Base-by-base conservation (phyloP, 2,797 vertebrate genomes). In the Alca torda region DNA sequence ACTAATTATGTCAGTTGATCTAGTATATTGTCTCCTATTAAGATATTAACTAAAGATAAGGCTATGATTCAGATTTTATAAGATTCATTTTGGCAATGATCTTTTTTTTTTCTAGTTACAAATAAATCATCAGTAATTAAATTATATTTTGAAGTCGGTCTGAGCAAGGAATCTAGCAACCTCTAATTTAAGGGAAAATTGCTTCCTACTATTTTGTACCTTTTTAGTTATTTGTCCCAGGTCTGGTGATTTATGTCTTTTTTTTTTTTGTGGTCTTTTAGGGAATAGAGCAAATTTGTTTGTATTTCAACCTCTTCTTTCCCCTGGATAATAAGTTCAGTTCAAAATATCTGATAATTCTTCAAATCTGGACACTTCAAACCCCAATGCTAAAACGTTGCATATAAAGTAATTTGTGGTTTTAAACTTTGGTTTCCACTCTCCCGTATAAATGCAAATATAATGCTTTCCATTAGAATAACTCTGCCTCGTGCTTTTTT, bases 401-500 rank as follows among this genome's bases (percentile, higher is more conserved):
- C 57, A 64, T 85, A 83, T 75, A 84, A 91, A 96, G 59, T 84
- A 88, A 87, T 95, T 77, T 87, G 78, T 89, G 90, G 83, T 72
- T 96, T 95, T 92, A 95, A 92, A 93, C 60, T 85, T 92, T 77
- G 67, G 64, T 80, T 95, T 95, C 76, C 30, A 43, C 14, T 94
- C 72, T 93, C 41, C 57, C 65, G 83, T 95, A 93, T 92, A 95
- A 96, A 95, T 88, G 87, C 87, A 95, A 95, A 93, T 94, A 76
- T 86, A 94, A 90, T 91, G 60, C 93, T 96, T 96, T 94, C 87
- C 83, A 88, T 91, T 93, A 95, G 70, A 90, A 75, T 90, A 91
- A 76, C 63, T 91, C 50, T 90, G 59, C 70, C 74, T 90, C 0
- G 0, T 90, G 56, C 45, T 86, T 82, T 93, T 93, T 79, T 77